Conservation (phyloP, 2,797 vertebrate genomes). For the Chanos chanos region DNA sequence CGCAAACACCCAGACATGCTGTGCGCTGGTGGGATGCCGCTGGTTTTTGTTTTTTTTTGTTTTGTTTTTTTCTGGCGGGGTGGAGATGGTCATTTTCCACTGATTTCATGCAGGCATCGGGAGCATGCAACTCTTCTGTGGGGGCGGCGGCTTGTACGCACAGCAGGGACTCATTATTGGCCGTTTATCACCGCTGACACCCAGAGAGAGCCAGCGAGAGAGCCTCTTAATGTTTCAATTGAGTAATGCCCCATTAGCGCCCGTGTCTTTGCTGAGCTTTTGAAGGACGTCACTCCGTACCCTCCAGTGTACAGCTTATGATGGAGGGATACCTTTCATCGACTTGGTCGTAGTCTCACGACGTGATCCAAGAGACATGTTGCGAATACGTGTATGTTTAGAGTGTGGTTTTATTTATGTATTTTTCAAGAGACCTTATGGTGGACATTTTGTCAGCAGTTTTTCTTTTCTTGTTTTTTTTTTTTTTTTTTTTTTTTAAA, state of each 20-base stretch:
- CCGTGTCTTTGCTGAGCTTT: constrained; percentile 1
- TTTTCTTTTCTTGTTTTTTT: too few relatives aligned
- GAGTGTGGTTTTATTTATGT: too few relatives aligned
- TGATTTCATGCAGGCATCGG: constrained; percentile 15
- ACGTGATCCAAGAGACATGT: too few relatives aligned
- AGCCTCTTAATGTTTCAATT: constrained; percentile 46
- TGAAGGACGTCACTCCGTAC: not conserved
- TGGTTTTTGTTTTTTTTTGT: not conserved
- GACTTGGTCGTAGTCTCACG: too few relatives aligned
- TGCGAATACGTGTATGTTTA: too few relatives aligned
- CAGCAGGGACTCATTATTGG: constrained; percentile 47
- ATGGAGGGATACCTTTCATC: not conserved
- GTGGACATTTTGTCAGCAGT: too few relatives aligned
- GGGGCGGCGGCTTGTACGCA: constrained; percentile 27
- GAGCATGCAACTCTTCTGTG: constrained; percentile 15
- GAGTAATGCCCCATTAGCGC: constrained; percentile 36
- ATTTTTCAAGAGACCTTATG: too few relatives aligned
- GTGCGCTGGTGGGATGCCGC: not conserved
- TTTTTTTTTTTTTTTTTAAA: too few relatives aligned
- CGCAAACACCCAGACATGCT: too few relatives aligned
- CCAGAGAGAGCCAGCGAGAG: constrained; percentile 10
- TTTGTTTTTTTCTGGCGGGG: not conserved
- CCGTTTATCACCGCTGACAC: constrained; percentile 48
- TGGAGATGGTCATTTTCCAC: not conserved
- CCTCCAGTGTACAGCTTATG: not conserved